A percentile compares a stretch with the other conserved stretches of the same genome.
Conservation (phyloP, 2,797 vertebrate species). For the Hirundo rustica region DNA sequence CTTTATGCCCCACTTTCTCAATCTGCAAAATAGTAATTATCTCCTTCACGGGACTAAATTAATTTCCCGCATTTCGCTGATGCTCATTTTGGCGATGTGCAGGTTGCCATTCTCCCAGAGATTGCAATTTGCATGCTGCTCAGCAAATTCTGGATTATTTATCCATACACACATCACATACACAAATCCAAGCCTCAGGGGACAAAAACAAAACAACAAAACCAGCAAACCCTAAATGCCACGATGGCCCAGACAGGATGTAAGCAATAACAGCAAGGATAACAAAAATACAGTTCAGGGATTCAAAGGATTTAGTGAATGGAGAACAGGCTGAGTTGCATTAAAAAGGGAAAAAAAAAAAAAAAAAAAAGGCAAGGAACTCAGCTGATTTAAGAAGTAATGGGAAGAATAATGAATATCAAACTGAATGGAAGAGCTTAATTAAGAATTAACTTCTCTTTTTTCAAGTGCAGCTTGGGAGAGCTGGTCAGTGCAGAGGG, state of each 20-base stretch:
- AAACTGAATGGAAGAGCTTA: not conserved
- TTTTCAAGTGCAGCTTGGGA: not conserved
- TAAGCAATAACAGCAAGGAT: conserved; percentile 32
- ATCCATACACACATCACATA: not conserved
- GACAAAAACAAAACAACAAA: not conserved
- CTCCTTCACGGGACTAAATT: conserved; percentile 46
- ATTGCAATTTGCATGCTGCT: conserved; percentile 7
- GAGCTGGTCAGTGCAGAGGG: not conserved
- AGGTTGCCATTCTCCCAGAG: not conserved
- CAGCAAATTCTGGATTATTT: not conserved
- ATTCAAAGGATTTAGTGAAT: not conserved
- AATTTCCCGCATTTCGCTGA: conserved; percentile 15
- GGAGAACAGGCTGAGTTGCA: not conserved
- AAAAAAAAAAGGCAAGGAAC: not conserved
- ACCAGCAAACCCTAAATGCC: not conserved
- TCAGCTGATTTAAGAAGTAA: not conserved
- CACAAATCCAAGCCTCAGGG: not conserved
- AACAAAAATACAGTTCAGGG: not conserved
- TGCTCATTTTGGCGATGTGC: not conserved
- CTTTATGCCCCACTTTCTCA: conserved; percentile 59
- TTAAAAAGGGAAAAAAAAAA: not conserved
- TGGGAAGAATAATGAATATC: conserved; percentile 16
- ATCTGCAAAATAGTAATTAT: conserved; percentile 59
- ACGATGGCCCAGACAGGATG: not conserved
- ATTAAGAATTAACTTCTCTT: conserved; percentile 6